phyloP scores from a whole-genome alignment of 2,113 vertebrate genomes.

The Brachypodius melanocephalos region DNA sequence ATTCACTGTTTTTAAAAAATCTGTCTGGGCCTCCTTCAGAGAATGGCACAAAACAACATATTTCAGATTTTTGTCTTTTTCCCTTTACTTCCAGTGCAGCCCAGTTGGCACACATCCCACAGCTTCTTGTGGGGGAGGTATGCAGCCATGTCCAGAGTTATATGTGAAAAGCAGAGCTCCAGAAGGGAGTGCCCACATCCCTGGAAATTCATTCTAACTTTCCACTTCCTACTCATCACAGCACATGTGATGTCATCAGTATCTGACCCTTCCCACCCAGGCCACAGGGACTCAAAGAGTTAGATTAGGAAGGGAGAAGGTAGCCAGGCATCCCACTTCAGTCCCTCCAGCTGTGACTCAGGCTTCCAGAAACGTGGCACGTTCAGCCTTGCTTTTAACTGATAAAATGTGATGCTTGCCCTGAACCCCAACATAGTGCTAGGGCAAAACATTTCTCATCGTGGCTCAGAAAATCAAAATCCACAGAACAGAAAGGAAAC shows the following conservation, averaged over 20 bases:
- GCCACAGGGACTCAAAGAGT: rapidly evolving
- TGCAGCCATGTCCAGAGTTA: not conserved
- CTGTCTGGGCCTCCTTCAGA: not conserved
- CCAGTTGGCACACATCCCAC: not conserved
- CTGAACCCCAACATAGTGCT: not conserved
- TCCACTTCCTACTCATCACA: not conserved
- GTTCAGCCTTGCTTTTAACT: not conserved
- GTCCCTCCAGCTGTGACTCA: not conserved
- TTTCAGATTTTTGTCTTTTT: not conserved
- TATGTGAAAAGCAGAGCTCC: not conserved
- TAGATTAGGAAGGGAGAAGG: not conserved
- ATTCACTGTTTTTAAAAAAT: not conserved
- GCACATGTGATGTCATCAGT: not conserved
- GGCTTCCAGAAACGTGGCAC: rapidly evolving
- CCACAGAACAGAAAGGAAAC: not conserved
- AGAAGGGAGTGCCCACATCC: not conserved
- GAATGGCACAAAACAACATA: not conserved
- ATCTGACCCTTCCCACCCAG: not conserved
- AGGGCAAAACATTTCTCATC: not conserved
- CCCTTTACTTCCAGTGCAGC: not conserved
- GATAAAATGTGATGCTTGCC: not conserved
- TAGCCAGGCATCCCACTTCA: rapidly evolving
- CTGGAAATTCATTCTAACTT: not conserved
- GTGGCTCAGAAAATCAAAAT: not conserved
- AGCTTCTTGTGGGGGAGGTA: not conserved